These are phyloP conservation scores for Drosophila obscura DNA, from an alignment of 1,140 invertebrate genomes.

Conservation along the genomic window DNA sequence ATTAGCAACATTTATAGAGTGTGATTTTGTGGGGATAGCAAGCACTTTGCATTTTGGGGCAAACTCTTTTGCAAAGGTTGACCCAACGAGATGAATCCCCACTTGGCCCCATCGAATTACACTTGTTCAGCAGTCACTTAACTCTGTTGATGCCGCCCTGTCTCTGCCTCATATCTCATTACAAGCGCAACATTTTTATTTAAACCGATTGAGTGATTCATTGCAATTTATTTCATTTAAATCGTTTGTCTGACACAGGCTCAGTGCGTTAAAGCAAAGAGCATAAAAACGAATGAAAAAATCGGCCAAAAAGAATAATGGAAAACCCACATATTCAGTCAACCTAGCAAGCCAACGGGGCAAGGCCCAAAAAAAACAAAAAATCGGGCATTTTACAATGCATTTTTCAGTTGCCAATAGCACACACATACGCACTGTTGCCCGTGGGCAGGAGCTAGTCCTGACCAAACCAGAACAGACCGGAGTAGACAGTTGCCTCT, in stretches of 20 bases:
- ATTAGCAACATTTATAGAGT: slow-evolving; percentile 6
- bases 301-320: slow-evolving; percentile 5
- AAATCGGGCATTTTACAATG: slow-evolving; percentile 66
- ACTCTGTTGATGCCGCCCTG: too few relatives aligned
- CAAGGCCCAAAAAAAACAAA: slow-evolving; percentile 32
- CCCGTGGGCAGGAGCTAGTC: slow-evolving; percentile 28
- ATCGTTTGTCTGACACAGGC: slow-evolving; percentile 75
- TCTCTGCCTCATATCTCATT: slow-evolving; percentile 62
- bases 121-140: slow-evolving; percentile 11
- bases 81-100: too few relatives aligned
- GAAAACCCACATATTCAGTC: slow-evolving; percentile 24
- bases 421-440: slow-evolving; percentile 49
- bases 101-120: slow-evolving; percentile 6
- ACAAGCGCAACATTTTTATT: slow-evolving; percentile 73
- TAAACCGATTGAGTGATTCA: slow-evolving; percentile 78
- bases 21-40: neutral
- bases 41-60: neutral
- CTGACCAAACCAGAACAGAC: slow-evolving; percentile 18
- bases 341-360: slow-evolving; percentile 18
- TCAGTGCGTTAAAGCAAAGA: slow-evolving; percentile 33
- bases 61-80: neutral
- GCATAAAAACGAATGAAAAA: slow-evolving; percentile 1
- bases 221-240: slow-evolving; percentile 82
- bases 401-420: slow-evolving; percentile 69
- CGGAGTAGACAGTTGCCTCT: slow-evolving; percentile 7